Percentiles rank a stretch among this genome's conserved stretches.
phyloP scores from a whole-genome alignment of 2,113 vertebrate species.

The Ammodytes dubius region DNA sequence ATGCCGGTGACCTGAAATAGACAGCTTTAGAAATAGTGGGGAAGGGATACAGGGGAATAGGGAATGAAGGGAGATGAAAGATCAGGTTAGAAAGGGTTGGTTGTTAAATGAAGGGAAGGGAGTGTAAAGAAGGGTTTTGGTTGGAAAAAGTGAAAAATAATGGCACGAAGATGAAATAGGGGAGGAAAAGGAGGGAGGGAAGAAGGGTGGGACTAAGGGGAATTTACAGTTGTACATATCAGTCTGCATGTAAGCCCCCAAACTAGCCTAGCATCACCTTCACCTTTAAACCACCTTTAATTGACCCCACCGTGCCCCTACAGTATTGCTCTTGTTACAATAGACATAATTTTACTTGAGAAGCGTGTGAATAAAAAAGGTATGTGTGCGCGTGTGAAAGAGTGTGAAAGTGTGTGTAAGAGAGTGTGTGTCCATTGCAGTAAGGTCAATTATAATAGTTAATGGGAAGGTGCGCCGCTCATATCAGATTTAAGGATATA shows the following conservation, averaged over 20 bases:
- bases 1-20: slow-evolving; percentile 94
- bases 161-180: background rate
- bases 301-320: slow-evolving; percentile 36
- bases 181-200: background rate
- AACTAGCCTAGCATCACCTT: slow-evolving; percentile 62
- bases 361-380: slow-evolving; percentile 4
- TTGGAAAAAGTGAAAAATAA: background rate
- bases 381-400: slow-evolving; percentile 14
- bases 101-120: background rate
- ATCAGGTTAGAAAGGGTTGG: background rate
- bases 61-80: background rate
- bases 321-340: slow-evolving; percentile 69
- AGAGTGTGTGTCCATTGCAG: slow-evolving; percentile 40
- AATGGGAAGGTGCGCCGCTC: slow-evolving; percentile 48
- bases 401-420: background rate
- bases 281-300: slow-evolving; percentile 61
- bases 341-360: slow-evolving; percentile 45
- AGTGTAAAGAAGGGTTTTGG: background rate
- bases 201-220: slow-evolving; percentile 23
- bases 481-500: slow-evolving; percentile 60
- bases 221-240: slow-evolving; percentile 78
- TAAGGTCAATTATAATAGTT: slow-evolving; percentile 32
- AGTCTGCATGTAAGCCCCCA: slow-evolving; percentile 76
- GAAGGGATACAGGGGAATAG: too few species aligned
- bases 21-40: background rate